phyloP scores from a whole-genome alignment of 2,888 invertebrate genomes.

The Melolontha melolontha region DNA sequence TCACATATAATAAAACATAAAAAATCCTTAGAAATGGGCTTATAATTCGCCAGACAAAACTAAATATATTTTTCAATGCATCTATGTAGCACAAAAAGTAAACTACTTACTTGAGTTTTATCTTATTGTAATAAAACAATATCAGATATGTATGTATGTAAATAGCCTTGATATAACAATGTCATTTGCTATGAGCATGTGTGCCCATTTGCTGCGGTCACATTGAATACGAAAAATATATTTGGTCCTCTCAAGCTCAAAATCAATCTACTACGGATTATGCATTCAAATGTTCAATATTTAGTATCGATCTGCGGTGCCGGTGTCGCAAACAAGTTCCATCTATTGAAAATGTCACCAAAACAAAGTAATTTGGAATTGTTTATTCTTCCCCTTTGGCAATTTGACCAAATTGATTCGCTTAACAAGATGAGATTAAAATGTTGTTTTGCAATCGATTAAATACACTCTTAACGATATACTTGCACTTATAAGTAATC shows the following conservation, averaged over 20 bases:
- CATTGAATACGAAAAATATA: constrained; percentile 12
- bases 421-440: too few species aligned
- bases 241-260: neutral
- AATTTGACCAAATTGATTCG: too few species aligned
- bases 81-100: neutral
- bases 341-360: constrained; percentile 14
- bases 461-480: too few species aligned
- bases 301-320: constrained; percentile 27
- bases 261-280: constrained; percentile 11
- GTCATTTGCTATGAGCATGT: neutral
- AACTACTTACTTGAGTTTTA: neutral
- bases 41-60: too few species aligned
- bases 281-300: constrained; percentile 36
- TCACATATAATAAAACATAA: too few species aligned
- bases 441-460: too few species aligned
- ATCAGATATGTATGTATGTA: constrained; percentile 7
- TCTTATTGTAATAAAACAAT: constrained; percentile 6
- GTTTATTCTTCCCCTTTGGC: neutral
- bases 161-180: constrained; percentile 5
- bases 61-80: neutral
- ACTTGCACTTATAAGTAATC: too few species aligned
- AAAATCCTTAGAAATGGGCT: too few species aligned
- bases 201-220: neutral
- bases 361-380: constrained; percentile 32
- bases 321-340: constrained; percentile 23